Conservation (phyloP, 2,888 invertebrate genomes). For the Apamea epomidion region DNA sequence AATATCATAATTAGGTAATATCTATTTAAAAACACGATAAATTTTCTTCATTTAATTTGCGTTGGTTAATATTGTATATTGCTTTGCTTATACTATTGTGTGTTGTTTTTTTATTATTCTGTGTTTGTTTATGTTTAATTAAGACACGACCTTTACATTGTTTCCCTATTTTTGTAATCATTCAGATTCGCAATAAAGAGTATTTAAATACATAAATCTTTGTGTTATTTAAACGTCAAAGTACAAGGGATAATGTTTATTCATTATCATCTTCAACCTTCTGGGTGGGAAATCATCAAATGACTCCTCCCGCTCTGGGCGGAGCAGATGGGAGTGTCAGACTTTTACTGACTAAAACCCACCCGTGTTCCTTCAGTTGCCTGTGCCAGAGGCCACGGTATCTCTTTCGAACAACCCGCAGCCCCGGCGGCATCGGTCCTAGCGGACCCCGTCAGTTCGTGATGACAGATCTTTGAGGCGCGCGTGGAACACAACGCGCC, state of each 20-base stretch:
- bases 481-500: no score
- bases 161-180: not conserved
- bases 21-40: not conserved
- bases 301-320: no score
- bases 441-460: no score
- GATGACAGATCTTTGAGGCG: no score
- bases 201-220: not conserved
- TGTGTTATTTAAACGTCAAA: conserved; percentile 21
- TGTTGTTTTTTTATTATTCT: not conserved
- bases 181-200: conserved; percentile 17
- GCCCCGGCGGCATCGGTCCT: no score
- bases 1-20: not conserved
- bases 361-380: no score
- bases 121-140: not conserved
- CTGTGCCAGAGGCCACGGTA: no score
- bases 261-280: not conserved
- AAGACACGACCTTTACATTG: not conserved
- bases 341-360: no score
- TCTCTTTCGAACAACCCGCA: no score
- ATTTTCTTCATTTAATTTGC: not conserved
- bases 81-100: not conserved
- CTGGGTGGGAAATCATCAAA: no score
- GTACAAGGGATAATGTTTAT: not conserved
- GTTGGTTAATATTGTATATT: conserved; percentile 13
- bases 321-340: no score